Evolutionary conservation across 2,797 vertebrate genomes (phyloP).

Genomic region (Poecilia picta): DNA sequence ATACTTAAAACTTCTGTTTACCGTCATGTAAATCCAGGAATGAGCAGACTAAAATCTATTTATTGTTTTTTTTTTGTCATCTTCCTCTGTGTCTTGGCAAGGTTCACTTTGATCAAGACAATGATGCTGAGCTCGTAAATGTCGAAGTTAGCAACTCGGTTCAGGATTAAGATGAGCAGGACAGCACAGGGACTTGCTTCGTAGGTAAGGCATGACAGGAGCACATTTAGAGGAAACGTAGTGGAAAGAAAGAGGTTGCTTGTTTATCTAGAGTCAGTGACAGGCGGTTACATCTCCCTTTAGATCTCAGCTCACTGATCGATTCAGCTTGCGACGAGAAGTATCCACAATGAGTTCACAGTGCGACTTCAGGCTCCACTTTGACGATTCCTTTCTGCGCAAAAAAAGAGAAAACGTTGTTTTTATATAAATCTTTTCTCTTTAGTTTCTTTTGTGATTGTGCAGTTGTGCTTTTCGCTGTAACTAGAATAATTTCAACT

Average conservation of each 20-base stretch:
- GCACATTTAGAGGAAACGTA: conserved; percentile 1
- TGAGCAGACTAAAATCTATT: background rate
- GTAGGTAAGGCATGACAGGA: conserved; percentile 37
- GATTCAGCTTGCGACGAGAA: conserved; percentile 18
- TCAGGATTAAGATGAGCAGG: conserved; percentile 9
- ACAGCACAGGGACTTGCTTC: conserved; percentile 7
- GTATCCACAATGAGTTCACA: conserved; percentile 6
- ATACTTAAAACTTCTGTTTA: background rate
- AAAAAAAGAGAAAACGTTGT: background rate
- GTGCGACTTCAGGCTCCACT: conserved; percentile 10
- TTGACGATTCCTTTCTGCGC: background rate
- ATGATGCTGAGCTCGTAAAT: conserved; percentile 6
- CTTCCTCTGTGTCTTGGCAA: conserved; percentile 26
- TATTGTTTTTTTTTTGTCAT: conserved; percentile 12
- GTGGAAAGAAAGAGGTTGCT: background rate
- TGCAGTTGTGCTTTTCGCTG: background rate
- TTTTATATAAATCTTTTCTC: conserved; percentile 7
- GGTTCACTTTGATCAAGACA: conserved; percentile 13
- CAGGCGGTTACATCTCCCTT: conserved; percentile 18
- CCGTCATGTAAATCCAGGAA: background rate
- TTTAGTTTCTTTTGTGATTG: background rate
- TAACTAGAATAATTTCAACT: background rate
- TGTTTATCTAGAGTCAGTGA: conserved; percentile 8
- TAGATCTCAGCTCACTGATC: conserved; percentile 32
- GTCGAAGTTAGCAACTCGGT: background rate